Evolutionary conservation across 1,140 invertebrate species (phyloP).

Genomic region (Drosophila littoralis): DNA sequence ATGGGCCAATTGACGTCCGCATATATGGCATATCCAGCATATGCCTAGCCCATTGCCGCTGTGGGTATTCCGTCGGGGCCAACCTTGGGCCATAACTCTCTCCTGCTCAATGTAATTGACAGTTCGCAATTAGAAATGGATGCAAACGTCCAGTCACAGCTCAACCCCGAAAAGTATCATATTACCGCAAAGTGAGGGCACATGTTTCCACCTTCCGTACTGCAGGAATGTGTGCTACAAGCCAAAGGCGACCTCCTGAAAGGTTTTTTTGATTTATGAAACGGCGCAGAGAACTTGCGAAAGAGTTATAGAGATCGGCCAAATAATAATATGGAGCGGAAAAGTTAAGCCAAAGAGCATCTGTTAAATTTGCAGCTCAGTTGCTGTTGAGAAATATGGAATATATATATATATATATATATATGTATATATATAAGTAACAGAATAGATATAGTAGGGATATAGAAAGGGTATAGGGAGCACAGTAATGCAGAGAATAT

Average conservation of each 20-base stretch:
- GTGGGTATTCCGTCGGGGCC: constrained; percentile 40
- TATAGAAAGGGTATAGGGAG: no score
- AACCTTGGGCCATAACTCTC: constrained; percentile 56
- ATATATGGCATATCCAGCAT: background rate
- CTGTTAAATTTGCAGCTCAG: no score
- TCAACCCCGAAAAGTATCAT: constrained; percentile 63
- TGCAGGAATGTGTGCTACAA: constrained; percentile 7
- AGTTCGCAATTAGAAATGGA: constrained; percentile 79
- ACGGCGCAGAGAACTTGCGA: background rate
- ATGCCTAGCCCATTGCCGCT: background rate
- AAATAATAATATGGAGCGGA: background rate
- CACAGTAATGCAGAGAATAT: no score
- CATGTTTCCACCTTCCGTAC: background rate
- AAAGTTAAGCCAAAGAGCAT: no score
- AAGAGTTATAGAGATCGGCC: background rate
- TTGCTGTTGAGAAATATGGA: no score
- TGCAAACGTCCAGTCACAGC: constrained; percentile 53
- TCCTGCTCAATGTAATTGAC: constrained; percentile 59
- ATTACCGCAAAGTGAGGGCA: constrained; percentile 31
- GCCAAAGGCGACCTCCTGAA: background rate
- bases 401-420: no score
- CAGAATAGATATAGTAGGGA: no score
- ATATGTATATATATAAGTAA: no score
- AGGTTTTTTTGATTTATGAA: constrained; percentile 15
- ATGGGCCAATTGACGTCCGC: constrained; percentile 66